Evolutionary conservation across 2,113 vertebrate genomes (phyloP).

Genomic region (Campylomormyrus numenius): DNA sequence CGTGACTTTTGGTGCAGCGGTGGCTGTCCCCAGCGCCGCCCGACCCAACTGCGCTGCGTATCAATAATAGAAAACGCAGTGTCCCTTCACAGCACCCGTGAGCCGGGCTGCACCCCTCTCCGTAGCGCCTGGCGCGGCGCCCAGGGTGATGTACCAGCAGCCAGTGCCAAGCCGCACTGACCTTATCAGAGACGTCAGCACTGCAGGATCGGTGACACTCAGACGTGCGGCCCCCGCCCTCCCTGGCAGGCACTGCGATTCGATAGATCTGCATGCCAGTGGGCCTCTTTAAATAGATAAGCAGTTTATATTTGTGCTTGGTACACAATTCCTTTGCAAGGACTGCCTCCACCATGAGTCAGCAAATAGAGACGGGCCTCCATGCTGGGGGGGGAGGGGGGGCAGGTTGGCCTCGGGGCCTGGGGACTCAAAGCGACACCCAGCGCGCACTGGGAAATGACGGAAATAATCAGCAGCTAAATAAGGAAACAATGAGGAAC

Average conservation of each 20-base stretch:
- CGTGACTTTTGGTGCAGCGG: background rate
- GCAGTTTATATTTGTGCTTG: conserved; percentile 46
- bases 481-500: background rate
- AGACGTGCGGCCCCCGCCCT: conserved; percentile 24
- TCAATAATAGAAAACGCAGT: conserved; percentile 28
- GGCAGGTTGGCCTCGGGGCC: background rate
- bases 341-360: conserved; percentile 42
- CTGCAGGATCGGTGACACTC: conserved; percentile 52
- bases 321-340: conserved; percentile 37
- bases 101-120: conserved; percentile 10
- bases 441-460: background rate
- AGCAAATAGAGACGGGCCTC: conserved; percentile 30
- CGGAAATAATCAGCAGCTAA: background rate
- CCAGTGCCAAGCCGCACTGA: conserved; percentile 29
- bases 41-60: background rate
- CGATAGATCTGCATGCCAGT: conserved; percentile 31
- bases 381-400: background rate
- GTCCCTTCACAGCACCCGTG: background rate
- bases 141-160: conserved; percentile 24
- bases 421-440: background rate
- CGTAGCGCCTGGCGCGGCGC: conserved; percentile 5
- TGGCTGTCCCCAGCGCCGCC: background rate
- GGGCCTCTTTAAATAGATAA: conserved; percentile 67
- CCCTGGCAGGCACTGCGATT: conserved; percentile 30
- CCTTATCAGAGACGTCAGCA: conserved; percentile 47